A percentile compares a stretch with the other conserved stretches of the same genome.
These are phyloP conservation scores for Florisuga fusca DNA, from an alignment of 2,797 vertebrate species.

Conservation along the genomic window DNA sequence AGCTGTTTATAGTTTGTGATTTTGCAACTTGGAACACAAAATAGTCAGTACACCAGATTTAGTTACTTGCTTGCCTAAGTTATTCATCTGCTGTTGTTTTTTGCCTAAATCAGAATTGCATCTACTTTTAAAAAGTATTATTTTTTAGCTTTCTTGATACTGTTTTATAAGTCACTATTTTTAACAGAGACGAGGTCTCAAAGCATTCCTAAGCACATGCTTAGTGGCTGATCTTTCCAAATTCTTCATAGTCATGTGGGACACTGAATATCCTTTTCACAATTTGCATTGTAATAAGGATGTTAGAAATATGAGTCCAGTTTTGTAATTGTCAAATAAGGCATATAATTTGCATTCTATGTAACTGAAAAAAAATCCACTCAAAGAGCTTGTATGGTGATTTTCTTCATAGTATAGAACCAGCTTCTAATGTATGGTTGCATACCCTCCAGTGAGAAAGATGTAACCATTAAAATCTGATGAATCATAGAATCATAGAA, in stretches of 20 bases:
- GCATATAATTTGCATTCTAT: neutral
- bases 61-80: neutral
- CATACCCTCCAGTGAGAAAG: neutral
- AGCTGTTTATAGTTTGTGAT: neutral
- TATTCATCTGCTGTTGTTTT: neutral
- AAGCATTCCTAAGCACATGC: neutral
- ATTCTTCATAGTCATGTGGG: neutral
- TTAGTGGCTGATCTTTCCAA: neutral
- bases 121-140: neutral
- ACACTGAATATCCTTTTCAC: neutral
- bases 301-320: neutral
- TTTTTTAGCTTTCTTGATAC: neutral
- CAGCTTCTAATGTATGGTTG: neutral
- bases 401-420: neutral
- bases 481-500: too few relatives aligned
- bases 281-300: neutral
- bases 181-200: neutral
- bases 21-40: neutral
- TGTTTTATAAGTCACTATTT: neutral
- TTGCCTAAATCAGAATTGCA: neutral
- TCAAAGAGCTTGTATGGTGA: neutral
- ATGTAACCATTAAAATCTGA: neutral
- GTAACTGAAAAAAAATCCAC: neutral
- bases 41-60: too few relatives aligned
- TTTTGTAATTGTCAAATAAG: neutral